Evolutionary conservation across 37 sponge, comb jelly and placozoan species (phyloP).

Genomic region (Trichoplax adhaerens): DNA sequence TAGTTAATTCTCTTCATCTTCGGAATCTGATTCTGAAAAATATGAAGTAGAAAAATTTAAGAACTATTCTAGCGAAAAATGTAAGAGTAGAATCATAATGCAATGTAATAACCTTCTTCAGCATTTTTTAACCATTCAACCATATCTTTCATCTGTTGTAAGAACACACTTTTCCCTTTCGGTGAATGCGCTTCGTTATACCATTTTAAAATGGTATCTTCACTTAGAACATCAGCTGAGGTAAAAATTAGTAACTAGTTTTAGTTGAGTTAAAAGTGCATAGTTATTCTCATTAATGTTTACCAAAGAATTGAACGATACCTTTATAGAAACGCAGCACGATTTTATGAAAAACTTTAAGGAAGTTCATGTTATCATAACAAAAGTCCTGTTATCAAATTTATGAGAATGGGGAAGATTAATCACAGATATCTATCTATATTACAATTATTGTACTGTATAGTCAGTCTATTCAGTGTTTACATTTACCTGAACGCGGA

Average conservation of each 20-base stretch:
- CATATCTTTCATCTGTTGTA: constrained; percentile 73
- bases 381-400: constrained; percentile 57
- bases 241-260: background rate
- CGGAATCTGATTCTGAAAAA: too few relatives aligned
- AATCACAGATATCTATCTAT: too few relatives aligned
- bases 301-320: constrained; percentile 11
- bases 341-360: constrained; percentile 79
- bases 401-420: too few relatives aligned
- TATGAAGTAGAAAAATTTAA: too few relatives aligned
- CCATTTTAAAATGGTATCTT: constrained; percentile 88
- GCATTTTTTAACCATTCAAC: constrained; percentile 88
- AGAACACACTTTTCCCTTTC: constrained; percentile 74
- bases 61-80: too few relatives aligned
- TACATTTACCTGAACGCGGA: constrained; percentile 8
- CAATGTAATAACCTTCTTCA: constrained; percentile 38
- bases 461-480: too few relatives aligned
- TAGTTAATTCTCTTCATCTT: too few relatives aligned
- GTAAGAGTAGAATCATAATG: too few relatives aligned
- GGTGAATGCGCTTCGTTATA: constrained; percentile 47
- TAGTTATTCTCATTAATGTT: too few relatives aligned
- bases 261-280: too few relatives aligned
- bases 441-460: too few relatives aligned
- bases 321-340: constrained; percentile 71
- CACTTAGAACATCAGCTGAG: constrained; percentile 67
- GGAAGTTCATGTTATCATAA: constrained; percentile 71